Conservation (phyloP, 2,113 vertebrate genomes). For the Rhegmatorhina hoffmannsi region DNA sequence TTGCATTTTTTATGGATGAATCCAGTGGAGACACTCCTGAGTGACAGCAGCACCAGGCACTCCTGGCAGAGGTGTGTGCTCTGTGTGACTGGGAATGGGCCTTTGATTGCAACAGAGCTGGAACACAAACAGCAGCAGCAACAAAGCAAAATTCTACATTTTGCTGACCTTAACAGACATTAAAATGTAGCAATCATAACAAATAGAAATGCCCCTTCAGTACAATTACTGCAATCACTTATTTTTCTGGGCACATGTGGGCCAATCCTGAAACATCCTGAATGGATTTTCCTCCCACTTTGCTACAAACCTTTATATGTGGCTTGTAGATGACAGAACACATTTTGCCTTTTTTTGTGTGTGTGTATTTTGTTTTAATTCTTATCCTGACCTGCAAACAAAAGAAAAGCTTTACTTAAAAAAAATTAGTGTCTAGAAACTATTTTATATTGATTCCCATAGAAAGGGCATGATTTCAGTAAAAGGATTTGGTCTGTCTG, state of each 20-base stretch:
- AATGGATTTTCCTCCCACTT: neutral
- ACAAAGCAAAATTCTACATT: neutral
- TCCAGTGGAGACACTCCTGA: neutral
- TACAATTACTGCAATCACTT: neutral
- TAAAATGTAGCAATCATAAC: neutral
- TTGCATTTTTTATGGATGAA: neutral
- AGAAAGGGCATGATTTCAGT: neutral
- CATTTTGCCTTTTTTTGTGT: neutral
- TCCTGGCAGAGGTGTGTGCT: neutral
- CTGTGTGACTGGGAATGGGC: neutral
- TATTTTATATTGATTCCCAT: neutral
- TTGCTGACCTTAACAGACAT: neutral
- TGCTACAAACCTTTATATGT: neutral
- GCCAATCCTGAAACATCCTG: neutral
- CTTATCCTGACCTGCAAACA: neutral
- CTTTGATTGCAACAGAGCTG: neutral
- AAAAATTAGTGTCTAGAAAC: neutral
- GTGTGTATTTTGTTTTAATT: neutral
- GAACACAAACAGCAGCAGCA: neutral
- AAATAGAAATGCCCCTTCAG: neutral
- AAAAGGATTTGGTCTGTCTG: neutral
- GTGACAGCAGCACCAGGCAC: neutral
- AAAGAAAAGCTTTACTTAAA: neutral
- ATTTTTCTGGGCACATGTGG: neutral
- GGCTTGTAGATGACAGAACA: neutral